phyloP scores from a whole-genome alignment of 2,888 invertebrate genomes.

The Chymomyza procnemis region DNA sequence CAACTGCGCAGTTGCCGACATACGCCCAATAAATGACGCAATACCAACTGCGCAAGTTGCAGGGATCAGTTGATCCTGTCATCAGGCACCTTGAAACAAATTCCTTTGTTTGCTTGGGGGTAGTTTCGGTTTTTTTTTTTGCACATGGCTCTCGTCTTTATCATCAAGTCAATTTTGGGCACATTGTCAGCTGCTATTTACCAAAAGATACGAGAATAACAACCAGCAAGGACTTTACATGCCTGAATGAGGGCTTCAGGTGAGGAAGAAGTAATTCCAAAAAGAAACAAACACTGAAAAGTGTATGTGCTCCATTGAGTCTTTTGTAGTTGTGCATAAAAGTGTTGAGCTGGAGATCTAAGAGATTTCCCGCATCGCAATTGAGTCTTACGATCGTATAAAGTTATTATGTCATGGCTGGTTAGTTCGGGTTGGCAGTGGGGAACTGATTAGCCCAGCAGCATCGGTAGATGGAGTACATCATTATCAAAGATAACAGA shows the following conservation, averaged over 20 bases:
- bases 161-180: slow-evolving; percentile 31
- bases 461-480: too few relatives aligned
- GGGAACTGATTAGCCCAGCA: too few relatives aligned
- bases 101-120: neutral
- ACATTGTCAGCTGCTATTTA: neutral
- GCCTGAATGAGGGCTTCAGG: neutral
- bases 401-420: neutral
- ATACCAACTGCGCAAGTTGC: slow-evolving; percentile 56
- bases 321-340: neutral
- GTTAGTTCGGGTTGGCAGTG: neutral
- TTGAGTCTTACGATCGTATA: neutral
- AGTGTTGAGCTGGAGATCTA: neutral
- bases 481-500: too few relatives aligned
- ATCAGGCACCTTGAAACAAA: neutral
- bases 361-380: neutral
- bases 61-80: neutral
- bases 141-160: slow-evolving; percentile 36
- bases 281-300: neutral
- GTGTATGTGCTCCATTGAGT: neutral
- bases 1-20: slow-evolving; percentile 44
- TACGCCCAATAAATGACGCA: slow-evolving; percentile 36
- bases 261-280: too few relatives aligned
- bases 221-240: neutral
- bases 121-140: neutral
- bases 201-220: neutral